These are phyloP conservation scores for Tholera decimalis DNA, from an alignment of 2,888 invertebrate genomes.

Conservation along the genomic window DNA sequence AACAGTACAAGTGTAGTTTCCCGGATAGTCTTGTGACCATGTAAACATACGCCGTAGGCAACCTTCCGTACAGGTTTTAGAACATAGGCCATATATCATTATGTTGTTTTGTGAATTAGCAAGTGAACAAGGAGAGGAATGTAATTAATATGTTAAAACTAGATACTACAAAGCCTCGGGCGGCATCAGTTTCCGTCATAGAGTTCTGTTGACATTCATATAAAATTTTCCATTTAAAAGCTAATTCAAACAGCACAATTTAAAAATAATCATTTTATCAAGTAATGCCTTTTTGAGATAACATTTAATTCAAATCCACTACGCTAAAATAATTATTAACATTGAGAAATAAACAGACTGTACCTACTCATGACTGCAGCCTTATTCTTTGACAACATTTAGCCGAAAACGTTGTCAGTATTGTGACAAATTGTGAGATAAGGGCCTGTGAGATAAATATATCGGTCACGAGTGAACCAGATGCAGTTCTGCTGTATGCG, in stretches of 20 bases:
- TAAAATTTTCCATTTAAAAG: neutral
- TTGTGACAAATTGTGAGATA: conserved; percentile 89
- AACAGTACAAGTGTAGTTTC: conserved; percentile 25
- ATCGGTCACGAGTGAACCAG: conserved; percentile 75
- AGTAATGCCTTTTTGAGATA: neutral
- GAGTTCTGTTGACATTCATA: conserved; percentile 6
- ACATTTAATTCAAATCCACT: neutral
- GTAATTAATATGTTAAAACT: neutral
- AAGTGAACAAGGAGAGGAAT: conserved; percentile 10
- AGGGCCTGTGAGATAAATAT: conserved; percentile 75
- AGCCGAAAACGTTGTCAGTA: conserved; percentile 81
- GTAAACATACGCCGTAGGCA: conserved; percentile 28
- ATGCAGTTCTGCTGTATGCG: conserved; percentile 56
- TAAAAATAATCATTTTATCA: neutral
- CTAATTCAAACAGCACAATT: neutral
- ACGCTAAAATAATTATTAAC: neutral
- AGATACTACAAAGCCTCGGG: neutral
- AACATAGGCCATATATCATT: conserved; percentile 32
- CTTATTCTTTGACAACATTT: conserved; percentile 78
- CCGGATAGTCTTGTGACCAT: conserved; percentile 17
- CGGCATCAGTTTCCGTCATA: neutral
- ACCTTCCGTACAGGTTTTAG: conserved; percentile 26
- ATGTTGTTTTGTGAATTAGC: conserved; percentile 37
- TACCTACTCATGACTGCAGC: conserved; percentile 45
- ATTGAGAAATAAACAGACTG: conserved; percentile 29